Conservation (phyloP, 1,140 invertebrate species). For the Dermatophagoides farinae region DNA sequence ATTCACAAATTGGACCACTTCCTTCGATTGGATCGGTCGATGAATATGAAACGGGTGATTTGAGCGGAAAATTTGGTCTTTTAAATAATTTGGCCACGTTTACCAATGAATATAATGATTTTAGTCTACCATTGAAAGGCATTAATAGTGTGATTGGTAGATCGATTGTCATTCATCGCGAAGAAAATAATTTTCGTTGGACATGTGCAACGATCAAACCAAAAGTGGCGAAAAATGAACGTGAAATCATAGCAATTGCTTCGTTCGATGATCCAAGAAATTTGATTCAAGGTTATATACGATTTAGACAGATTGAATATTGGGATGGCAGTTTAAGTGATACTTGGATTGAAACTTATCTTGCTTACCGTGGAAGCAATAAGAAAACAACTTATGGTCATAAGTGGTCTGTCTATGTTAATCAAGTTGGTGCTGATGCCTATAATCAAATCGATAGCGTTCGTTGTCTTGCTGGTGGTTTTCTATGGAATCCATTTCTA, state of each 20-base stretch:
- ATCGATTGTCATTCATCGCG: constrained; percentile 60
- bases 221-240: constrained; percentile 62
- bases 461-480: constrained; percentile 68
- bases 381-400: constrained; percentile 36
- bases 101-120: constrained; percentile 50
- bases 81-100: constrained; percentile 29
- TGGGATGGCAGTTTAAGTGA: constrained; percentile 65
- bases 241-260: constrained; percentile 62
- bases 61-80: constrained; percentile 60
- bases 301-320: constrained; percentile 68
- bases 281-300: constrained; percentile 61
- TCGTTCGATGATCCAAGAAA: constrained; percentile 67
- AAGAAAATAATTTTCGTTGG: constrained; percentile 36
- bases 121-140: constrained; percentile 61
- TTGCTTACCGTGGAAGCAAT: constrained; percentile 26
- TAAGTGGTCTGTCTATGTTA: constrained; percentile 79
- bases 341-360: constrained; percentile 65
- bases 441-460: constrained; percentile 51
- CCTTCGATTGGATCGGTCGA: constrained; percentile 46
- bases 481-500: constrained; percentile 78
- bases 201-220: constrained; percentile 61
- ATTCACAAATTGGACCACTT: constrained; percentile 35
- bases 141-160: constrained; percentile 56
- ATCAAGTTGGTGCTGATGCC: constrained; percentile 77
- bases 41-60: constrained; percentile 68